These are phyloP conservation scores for Lucinisca nassula DNA, from an alignment of 2,888 invertebrate species.

Conservation along the genomic window DNA sequence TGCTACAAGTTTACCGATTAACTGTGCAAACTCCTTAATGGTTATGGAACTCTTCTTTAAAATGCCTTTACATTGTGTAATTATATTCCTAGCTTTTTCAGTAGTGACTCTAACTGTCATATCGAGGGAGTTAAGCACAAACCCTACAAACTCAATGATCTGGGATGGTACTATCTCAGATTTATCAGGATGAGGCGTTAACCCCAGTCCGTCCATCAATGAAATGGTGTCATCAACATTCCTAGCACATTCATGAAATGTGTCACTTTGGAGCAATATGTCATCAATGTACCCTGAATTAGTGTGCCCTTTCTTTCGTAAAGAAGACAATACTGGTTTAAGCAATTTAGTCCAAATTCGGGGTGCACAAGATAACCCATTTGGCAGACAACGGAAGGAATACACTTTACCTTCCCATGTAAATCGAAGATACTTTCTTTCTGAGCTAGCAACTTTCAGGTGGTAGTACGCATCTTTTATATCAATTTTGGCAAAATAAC, in stretches of 20 bases:
- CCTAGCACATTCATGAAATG: neutral
- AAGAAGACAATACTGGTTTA: too few relatives aligned
- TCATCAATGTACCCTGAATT: conserved; percentile 5
- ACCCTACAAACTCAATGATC: conserved; percentile 20
- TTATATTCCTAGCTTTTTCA: conserved; percentile 7
- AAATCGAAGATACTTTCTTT: too few relatives aligned
- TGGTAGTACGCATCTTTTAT: conserved; percentile 62
- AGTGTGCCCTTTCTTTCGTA: neutral
- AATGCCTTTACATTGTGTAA: conserved; percentile 7
- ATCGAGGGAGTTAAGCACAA: neutral
- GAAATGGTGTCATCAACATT: neutral
- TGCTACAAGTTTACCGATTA: conserved; percentile 51
- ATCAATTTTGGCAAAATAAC: conserved; percentile 61
- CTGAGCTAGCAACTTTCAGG: conserved; percentile 30
- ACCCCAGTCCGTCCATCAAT: conserved; percentile 7
- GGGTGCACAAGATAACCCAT: too few relatives aligned
- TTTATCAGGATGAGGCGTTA: conserved; percentile 3
- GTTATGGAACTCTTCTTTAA: neutral
- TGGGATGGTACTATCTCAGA: conserved; percentile 16
- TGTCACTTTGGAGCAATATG: neutral
- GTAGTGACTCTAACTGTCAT: conserved; percentile 30
- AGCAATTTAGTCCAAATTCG: too few relatives aligned
- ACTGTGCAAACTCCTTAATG: conserved; percentile 37
- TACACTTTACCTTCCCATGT: too few relatives aligned
- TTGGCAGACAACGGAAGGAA: too few relatives aligned